phyloP scores from a whole-genome alignment of 2,113 vertebrate genomes.

The Brienomyrus brachyistius region DNA sequence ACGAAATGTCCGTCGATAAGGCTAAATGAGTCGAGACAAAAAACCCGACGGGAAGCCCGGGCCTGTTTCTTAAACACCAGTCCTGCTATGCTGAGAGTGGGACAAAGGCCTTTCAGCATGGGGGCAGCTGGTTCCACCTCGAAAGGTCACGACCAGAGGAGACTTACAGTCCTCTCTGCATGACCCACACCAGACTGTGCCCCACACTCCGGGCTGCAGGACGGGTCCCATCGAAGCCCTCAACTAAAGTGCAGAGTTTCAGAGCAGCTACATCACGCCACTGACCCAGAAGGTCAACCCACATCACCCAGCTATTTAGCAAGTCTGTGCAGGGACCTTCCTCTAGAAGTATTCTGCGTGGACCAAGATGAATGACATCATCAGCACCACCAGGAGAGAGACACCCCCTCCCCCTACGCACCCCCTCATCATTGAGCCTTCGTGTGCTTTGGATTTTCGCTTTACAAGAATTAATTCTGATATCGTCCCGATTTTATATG shows the following conservation, averaged over 20 bases:
- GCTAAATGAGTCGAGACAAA: constrained; percentile 1
- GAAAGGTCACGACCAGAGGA: neutral
- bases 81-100: neutral
- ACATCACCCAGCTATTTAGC: neutral
- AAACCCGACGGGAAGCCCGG: neutral
- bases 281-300: neutral
- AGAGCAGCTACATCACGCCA: neutral
- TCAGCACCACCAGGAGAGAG: neutral
- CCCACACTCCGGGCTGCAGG: neutral
- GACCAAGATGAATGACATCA: neutral
- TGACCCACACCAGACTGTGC: neutral
- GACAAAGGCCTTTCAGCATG: constrained; percentile 6
- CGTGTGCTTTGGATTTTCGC: neutral
- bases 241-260: neutral
- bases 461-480: neutral
- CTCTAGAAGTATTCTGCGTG: neutral
- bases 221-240: neutral
- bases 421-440: neutral
- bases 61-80: neutral
- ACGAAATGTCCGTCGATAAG: neutral
- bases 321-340: neutral
- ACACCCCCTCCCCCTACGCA: neutral
- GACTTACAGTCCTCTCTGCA: neutral
- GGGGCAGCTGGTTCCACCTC: neutral
- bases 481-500: neutral